These are phyloP conservation scores for Hippoglossus hippoglossus DNA, from an alignment of 2,797 vertebrate species.

Conservation along the genomic window DNA sequence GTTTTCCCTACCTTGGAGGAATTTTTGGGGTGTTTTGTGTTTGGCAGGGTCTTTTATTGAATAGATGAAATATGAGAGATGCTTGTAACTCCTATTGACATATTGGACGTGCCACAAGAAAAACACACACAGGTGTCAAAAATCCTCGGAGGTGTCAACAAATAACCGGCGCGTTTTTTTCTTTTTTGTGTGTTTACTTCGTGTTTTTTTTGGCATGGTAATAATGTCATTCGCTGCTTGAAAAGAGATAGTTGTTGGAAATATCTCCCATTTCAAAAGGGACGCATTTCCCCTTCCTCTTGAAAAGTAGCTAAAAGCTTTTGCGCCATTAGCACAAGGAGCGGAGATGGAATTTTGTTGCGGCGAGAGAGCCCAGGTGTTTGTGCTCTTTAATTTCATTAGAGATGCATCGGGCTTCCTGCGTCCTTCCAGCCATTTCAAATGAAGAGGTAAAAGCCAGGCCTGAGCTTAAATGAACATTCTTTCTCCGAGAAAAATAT, in stretches of 20 bases:
- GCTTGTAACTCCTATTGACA: constrained; percentile 72
- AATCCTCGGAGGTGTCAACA: constrained; percentile 64
- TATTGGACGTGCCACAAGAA: constrained; percentile 71
- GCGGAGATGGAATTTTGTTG: constrained; percentile 48
- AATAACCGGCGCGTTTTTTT: constrained; percentile 48
- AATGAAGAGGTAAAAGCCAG: constrained; percentile 80
- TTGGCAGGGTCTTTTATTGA: constrained; percentile 76
- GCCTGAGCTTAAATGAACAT: constrained; percentile 75
- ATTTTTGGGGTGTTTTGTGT: constrained; percentile 66
- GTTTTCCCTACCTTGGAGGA: constrained; percentile 80
- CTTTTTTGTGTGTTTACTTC: constrained; percentile 48
- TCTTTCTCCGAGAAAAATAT: constrained; percentile 73
- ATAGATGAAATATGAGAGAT: constrained; percentile 75
- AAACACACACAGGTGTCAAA: constrained; percentile 61
- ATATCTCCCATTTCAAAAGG: constrained; percentile 59
- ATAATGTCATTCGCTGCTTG: constrained; percentile 66
- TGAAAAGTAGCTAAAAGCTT: constrained; percentile 60
- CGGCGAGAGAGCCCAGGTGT: constrained; percentile 54
- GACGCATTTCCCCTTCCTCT: constrained; percentile 63
- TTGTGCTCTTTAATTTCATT: constrained; percentile 75
- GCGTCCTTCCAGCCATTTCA: constrained; percentile 72
- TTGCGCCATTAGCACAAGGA: constrained; percentile 35
- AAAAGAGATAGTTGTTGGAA: constrained; percentile 65
- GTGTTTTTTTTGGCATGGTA: constrained; percentile 69
- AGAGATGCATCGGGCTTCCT: constrained; percentile 54